A percentile compares a stretch with the other conserved stretches of the same genome.
These are phyloP conservation scores for Anisognathus igniventris DNA, from an alignment of 2,797 vertebrate genomes.

Conservation along the genomic window DNA sequence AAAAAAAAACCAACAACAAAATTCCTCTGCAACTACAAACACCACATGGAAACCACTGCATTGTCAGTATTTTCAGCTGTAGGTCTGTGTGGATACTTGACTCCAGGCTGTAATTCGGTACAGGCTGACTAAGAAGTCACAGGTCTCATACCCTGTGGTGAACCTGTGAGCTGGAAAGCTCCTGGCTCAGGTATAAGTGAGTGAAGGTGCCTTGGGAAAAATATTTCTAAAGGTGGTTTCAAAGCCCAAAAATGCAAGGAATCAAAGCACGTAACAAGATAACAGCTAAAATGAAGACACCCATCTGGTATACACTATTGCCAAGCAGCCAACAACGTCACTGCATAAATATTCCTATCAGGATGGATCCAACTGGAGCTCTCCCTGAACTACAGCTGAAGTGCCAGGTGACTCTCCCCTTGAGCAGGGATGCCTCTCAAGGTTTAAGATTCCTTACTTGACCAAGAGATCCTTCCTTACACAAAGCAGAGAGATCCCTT, in stretches of 20 bases:
- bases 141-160: neutral
- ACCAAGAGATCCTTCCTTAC: neutral
- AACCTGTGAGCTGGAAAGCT: neutral
- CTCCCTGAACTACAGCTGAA: neutral
- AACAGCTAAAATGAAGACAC: neutral
- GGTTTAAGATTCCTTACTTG: neutral
- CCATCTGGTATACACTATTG: neutral
- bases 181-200: neutral
- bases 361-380: neutral
- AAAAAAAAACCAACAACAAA: neutral
- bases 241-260: neutral
- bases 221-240: neutral
- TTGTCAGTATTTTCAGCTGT: neutral
- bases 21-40: neutral
- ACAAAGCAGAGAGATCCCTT: neutral
- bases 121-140: neutral
- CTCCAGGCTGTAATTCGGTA: accelerated
- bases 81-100: neutral
- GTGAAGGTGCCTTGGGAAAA: neutral
- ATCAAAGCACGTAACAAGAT: neutral
- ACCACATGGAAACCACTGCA: neutral
- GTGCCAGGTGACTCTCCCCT: neutral
- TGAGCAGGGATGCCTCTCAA: neutral
- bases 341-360: neutral
- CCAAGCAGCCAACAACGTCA: neutral